Percentiles rank a stretch among this genome's conserved stretches.
phyloP scores from a whole-genome alignment of 2,888 invertebrate genomes.

The Cheilosia variabilis region DNA sequence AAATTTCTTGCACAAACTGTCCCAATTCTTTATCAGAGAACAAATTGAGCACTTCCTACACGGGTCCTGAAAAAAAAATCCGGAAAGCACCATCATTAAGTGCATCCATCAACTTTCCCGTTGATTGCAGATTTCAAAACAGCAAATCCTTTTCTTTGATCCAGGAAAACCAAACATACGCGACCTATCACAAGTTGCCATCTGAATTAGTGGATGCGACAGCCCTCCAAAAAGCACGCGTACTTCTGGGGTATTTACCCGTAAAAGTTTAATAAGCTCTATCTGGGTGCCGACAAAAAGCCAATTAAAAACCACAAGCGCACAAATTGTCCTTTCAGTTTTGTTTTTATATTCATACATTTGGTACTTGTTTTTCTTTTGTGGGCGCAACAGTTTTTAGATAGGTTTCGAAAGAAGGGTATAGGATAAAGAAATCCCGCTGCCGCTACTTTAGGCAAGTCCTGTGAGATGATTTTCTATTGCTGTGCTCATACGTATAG shows the following conservation, averaged over 20 bases:
- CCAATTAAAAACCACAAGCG: slow-evolving; percentile 71
- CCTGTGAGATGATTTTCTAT: slow-evolving; percentile 53
- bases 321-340: slow-evolving; percentile 63
- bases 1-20: slow-evolving; percentile 12
- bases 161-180: slow-evolving; percentile 62
- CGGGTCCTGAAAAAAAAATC: background rate
- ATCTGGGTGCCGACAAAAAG: slow-evolving; percentile 64
- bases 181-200: slow-evolving; percentile 68
- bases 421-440: slow-evolving; percentile 36
- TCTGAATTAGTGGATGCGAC: slow-evolving; percentile 43
- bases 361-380: slow-evolving; percentile 43
- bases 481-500: slow-evolving; percentile 23
- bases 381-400: slow-evolving; percentile 72
- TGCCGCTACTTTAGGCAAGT: slow-evolving; percentile 56
- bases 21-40: background rate
- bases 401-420: slow-evolving; percentile 30
- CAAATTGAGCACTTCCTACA: background rate
- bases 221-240: slow-evolving; percentile 46
- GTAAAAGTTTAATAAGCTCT: slow-evolving; percentile 65
- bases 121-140: slow-evolving; percentile 37
- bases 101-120: slow-evolving; percentile 43
- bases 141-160: slow-evolving; percentile 60
- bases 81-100: slow-evolving; percentile 14
- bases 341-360: slow-evolving; percentile 23
- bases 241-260: slow-evolving; percentile 48